These are phyloP conservation scores for Prosopocoilus inquinatus DNA, from an alignment of 2,888 invertebrate species.

Conservation along the genomic window DNA sequence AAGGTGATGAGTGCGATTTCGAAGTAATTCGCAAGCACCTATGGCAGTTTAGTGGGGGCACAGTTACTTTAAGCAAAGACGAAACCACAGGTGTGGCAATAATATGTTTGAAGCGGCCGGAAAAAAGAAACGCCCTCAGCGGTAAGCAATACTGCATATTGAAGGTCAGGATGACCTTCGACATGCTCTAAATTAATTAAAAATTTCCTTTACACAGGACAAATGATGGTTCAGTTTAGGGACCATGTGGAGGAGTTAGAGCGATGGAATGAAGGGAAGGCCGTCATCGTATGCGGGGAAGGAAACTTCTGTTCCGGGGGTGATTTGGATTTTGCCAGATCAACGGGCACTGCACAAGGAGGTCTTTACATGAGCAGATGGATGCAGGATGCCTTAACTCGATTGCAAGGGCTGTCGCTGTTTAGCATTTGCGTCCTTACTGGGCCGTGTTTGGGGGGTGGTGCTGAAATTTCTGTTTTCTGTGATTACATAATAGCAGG, in stretches of 20 bases:
- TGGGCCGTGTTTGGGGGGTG: slow-evolving; percentile 41
- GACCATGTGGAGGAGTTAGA: slow-evolving; percentile 36
- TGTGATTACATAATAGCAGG: slow-evolving; percentile 40
- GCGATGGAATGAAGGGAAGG: slow-evolving; percentile 42
- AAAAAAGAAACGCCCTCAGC: slow-evolving; percentile 42
- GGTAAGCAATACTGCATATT: too few relatives aligned
- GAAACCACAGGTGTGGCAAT: slow-evolving; percentile 38
- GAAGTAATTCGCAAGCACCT: slow-evolving; percentile 31
- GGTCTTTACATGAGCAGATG: slow-evolving; percentile 37
- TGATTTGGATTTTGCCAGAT: slow-evolving; percentile 39
- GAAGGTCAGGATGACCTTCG: not conserved
- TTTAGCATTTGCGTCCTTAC: slow-evolving; percentile 37
- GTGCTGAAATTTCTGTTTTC: slow-evolving; percentile 39
- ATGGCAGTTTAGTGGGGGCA: slow-evolving; percentile 32
- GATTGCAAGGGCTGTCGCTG: slow-evolving; percentile 35
- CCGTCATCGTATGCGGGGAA: slow-evolving; percentile 37
- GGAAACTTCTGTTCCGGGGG: slow-evolving; percentile 45
- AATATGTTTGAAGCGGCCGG: slow-evolving; percentile 35
- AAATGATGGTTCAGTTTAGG: slow-evolving; percentile 43
- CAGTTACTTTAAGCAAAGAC: slow-evolving; percentile 33
- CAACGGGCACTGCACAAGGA: slow-evolving; percentile 30
- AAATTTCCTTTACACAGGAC: slow-evolving; percentile 30
- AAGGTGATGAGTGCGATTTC: slow-evolving; percentile 5
- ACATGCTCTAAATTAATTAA: not conserved
- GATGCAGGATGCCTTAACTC: slow-evolving; percentile 38